A percentile compares a stretch with the other conserved stretches of the same genome.
These are phyloP conservation scores for Syncerus caffer DNA, from an alignment of 2,797 vertebrate genomes.

Conservation along the genomic window DNA sequence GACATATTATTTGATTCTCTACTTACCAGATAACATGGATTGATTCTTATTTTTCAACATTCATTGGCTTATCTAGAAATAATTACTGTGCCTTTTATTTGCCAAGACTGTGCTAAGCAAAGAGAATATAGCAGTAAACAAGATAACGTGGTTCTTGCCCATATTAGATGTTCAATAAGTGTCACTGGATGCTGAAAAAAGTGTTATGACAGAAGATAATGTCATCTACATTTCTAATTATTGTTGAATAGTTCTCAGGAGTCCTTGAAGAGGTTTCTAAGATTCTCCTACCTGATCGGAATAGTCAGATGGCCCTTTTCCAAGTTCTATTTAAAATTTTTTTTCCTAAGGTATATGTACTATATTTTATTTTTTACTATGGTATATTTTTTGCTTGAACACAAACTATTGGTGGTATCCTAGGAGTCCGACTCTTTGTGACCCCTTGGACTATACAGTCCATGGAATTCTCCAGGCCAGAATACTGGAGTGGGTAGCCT, in stretches of 20 bases:
- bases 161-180: neutral
- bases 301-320: slow-evolving; percentile 8
- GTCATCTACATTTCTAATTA: neutral
- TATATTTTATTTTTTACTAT: neutral
- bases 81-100: neutral
- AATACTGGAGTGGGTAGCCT: neutral
- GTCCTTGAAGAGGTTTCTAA: neutral
- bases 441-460: neutral
- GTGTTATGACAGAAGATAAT: neutral
- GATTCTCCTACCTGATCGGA: neutral
- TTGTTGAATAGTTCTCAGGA: neutral
- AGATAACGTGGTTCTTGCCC: neutral
- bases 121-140: neutral
- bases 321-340: neutral
- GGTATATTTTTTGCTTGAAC: neutral
- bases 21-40: neutral
- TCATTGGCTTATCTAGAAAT: neutral
- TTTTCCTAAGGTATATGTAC: neutral
- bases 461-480: neutral
- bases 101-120: neutral
- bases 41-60: neutral
- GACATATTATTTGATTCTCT: slow-evolving; percentile 28
- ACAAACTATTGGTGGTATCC: neutral
- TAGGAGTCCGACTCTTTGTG: neutral
- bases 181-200: neutral